phyloP scores from a whole-genome alignment of 2,113 vertebrate species.

The Perognathus longimembris region DNA sequence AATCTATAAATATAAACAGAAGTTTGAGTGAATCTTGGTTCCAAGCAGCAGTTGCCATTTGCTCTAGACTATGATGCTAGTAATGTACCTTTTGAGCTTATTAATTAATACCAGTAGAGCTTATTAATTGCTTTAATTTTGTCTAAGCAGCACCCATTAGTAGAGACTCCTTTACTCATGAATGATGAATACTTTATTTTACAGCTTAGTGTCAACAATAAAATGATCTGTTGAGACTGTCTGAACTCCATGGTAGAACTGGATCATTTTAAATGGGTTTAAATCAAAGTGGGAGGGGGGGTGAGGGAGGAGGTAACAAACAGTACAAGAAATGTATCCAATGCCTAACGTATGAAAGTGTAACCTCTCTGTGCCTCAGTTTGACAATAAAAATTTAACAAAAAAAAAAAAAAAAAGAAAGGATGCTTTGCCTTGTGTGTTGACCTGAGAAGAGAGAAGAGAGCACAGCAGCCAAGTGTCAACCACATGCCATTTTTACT shows the following conservation, averaged over 20 bases:
- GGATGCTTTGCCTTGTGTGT: not conserved
- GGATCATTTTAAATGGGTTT: not conserved
- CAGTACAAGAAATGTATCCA: no score
- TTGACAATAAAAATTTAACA: no score
- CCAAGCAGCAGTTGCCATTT: not conserved
- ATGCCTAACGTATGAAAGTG: no score
- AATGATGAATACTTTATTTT: not conserved
- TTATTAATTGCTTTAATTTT: not conserved
- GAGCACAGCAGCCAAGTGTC: not conserved
- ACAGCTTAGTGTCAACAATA: not conserved
- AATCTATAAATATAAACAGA: no score
- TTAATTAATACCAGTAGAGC: not conserved
- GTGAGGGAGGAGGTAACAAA: no score
- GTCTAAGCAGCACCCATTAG: not conserved
- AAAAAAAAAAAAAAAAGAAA: no score
- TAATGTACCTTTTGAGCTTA: not conserved
- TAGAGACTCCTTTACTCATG: not conserved
- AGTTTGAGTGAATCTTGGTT: not conserved
- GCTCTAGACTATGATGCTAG: not conserved
- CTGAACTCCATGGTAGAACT: not conserved
- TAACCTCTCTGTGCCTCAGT: no score
- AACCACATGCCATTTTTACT: not conserved
- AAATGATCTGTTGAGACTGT: slow-evolving; percentile 10
- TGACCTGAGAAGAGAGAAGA: not conserved
- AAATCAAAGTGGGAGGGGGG: no score